Evolutionary conservation across 64 coral and sea anemone species (phyloP), one percentile per base, ranked within the genome.

Genomic region (Catalaphyllia jardinei): DNA sequence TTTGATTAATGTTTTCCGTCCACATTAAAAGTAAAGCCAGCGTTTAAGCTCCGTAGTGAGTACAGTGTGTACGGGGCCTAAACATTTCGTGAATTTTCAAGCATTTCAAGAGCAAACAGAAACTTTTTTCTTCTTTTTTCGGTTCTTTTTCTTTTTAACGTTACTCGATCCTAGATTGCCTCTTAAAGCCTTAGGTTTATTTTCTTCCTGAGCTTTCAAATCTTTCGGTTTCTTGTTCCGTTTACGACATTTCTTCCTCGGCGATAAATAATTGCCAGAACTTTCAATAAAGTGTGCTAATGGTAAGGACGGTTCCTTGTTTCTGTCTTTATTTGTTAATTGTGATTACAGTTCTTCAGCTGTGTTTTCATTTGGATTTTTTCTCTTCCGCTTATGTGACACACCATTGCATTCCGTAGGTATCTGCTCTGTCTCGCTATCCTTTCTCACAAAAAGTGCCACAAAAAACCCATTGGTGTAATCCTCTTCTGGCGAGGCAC

Each of bases 401-500:
- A 15, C 4, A 20, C 10, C 76, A 55, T 57, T 55, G 27, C 8
- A 25, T 27, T 79, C 76, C 25, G 9, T 4, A 11, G 20, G 2
- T 29, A 65, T 65, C 28, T 82, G 60, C 22, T 64, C 29, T 20
- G 11, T 63, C 28, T 82, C 31, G 19, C 14, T 22, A 60, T 93
- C 87, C 46, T 76, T 96, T 20, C 82, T 93, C 65, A 67, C 82
- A 62, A 98, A 98, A 8, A 95, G 87, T 15, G 96, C 96, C 22
- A 98, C 90, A 62, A 98, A 98, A 52, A 98, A 98, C 18, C 96
- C 96, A 75, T 94, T 98, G 57, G 93, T 98, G 49, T 83, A 31
- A 73, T 92, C 90, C 19, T 60, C 54, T 52, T 87, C 78, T 33
- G 96, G 90, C 2, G 90, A 98, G 14, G 96, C 96, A 19, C 96